A percentile compares a stretch with the other conserved stretches of the same genome.
phyloP scores from a whole-genome alignment of 2,113 vertebrate genomes.

The Diphyllodes magnificus region DNA sequence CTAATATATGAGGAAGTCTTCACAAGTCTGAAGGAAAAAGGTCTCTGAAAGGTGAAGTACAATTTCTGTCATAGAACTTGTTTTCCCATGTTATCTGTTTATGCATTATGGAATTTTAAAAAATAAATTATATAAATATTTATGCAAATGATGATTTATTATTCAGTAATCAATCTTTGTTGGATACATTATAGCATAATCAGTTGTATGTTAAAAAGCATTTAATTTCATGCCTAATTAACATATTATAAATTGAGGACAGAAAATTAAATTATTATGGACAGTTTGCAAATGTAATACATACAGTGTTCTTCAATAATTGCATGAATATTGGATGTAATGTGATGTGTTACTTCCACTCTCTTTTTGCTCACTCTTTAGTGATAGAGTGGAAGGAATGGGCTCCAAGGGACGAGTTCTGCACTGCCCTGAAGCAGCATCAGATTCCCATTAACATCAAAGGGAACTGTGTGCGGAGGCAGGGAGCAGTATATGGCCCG shows the following conservation, averaged over 20 bases:
- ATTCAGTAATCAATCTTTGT: slow-evolving; percentile 68
- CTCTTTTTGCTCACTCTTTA: not conserved
- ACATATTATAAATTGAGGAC: slow-evolving; percentile 64
- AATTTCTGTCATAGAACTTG: not conserved
- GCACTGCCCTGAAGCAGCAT: slow-evolving; percentile 9
- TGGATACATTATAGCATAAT: slow-evolving; percentile 64
- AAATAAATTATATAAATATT: slow-evolving; percentile 50
- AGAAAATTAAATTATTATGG: slow-evolving; percentile 72
- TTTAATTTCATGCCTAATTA: slow-evolving; percentile 70
- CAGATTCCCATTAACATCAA: slow-evolving; percentile 42
- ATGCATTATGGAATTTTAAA: not conserved
- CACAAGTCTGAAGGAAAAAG: not conserved
- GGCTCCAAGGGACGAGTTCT: not conserved
- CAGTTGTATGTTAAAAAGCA: slow-evolving; percentile 69
- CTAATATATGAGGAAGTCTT: not conserved
- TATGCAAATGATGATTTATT: slow-evolving; percentile 62
- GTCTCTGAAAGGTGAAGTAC: not conserved
- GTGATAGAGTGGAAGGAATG: not conserved
- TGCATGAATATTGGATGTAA: slow-evolving; percentile 63
- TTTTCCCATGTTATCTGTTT: slow-evolving; percentile 4
- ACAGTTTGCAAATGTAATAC: slow-evolving; percentile 70
- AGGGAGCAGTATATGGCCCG: not conserved
- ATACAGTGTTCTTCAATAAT: slow-evolving; percentile 55
- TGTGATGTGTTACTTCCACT: slow-evolving; percentile 32
- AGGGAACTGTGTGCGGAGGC: not conserved